Evolutionary conservation across 2,888 invertebrate species (phyloP).

Genomic region (Zygaena filipendulae): DNA sequence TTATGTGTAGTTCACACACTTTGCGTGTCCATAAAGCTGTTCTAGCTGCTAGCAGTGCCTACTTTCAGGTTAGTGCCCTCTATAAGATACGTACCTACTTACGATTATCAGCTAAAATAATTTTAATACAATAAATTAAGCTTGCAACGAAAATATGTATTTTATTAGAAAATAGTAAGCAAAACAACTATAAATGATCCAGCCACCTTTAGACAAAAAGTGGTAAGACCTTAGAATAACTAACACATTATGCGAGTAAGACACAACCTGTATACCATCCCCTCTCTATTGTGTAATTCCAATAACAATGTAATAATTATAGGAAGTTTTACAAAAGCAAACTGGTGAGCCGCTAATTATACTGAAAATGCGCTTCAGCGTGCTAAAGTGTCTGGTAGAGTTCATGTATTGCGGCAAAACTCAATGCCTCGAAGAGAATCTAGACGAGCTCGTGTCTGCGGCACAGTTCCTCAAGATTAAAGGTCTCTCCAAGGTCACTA

Average conservation of each 20-base stretch:
- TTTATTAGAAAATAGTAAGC: too few species aligned
- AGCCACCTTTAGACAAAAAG: too few species aligned
- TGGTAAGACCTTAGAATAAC: too few species aligned
- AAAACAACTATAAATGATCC: too few species aligned
- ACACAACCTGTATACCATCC: too few species aligned
- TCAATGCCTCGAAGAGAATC: slow-evolving; percentile 73
- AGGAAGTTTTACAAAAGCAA: slow-evolving; percentile 71
- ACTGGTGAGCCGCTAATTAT: slow-evolving; percentile 69
- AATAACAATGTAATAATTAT: too few species aligned
- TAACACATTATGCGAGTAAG: too few species aligned
- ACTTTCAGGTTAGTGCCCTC: slow-evolving; percentile 72
- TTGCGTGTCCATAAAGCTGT: slow-evolving; percentile 80
- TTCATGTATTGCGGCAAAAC: slow-evolving; percentile 84
- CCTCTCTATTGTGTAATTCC: too few species aligned
- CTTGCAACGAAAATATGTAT: too few species aligned
- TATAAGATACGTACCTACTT: too few species aligned
- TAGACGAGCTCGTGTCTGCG: slow-evolving; percentile 75
- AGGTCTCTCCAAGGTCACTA: slow-evolving; percentile 67
- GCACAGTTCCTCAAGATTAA: slow-evolving; percentile 77
- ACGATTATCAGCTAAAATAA: too few species aligned
- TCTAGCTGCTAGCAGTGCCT: slow-evolving; percentile 77
- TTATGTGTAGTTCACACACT: slow-evolving; percentile 79
- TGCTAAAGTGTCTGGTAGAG: slow-evolving; percentile 77
- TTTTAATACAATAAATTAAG: too few species aligned
- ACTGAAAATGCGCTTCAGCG: slow-evolving; percentile 76